These are phyloP conservation scores for Molossus molossus DNA, from an alignment of 2,797 vertebrate species.

Conservation along the genomic window DNA sequence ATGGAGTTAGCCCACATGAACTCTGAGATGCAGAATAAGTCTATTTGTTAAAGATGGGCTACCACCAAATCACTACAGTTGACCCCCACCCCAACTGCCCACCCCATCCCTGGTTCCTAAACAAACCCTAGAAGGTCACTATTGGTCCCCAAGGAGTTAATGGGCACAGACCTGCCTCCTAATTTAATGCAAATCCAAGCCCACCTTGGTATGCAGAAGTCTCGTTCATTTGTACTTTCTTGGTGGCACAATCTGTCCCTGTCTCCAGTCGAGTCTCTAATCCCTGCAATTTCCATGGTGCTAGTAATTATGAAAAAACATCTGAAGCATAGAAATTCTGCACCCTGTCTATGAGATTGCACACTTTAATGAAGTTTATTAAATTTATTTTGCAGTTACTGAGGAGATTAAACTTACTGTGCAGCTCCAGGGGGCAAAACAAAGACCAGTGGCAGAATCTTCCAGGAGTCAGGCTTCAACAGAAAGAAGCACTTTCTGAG, in stretches of 20 bases:
- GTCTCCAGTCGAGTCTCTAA: conserved; percentile 83
- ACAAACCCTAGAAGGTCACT: background rate
- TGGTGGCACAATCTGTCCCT: conserved; percentile 77
- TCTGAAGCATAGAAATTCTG: conserved; percentile 46
- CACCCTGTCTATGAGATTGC: conserved; percentile 17
- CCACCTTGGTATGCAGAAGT: conserved; percentile 70
- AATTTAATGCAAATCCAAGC: conserved; percentile 86
- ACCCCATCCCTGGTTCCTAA: background rate
- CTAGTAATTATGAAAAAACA: conserved; percentile 81
- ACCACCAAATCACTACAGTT: background rate
- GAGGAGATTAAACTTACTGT: background rate
- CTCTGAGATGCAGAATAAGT: background rate
- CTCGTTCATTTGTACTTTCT: conserved; percentile 81
- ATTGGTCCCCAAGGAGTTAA: background rate
- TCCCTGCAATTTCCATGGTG: conserved; percentile 82
- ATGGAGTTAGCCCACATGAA: background rate
- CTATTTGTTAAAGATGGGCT: background rate
- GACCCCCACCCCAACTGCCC: background rate
- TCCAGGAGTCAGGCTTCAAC: background rate
- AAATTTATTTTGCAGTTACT: conserved; percentile 57
- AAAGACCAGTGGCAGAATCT: background rate
- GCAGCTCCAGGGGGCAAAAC: background rate
- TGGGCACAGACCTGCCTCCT: background rate
- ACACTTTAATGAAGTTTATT: conserved; percentile 54
- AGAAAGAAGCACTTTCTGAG: background rate